phyloP scores from a whole-genome alignment of 2,113 vertebrate genomes.

The Panthera leo region DNA sequence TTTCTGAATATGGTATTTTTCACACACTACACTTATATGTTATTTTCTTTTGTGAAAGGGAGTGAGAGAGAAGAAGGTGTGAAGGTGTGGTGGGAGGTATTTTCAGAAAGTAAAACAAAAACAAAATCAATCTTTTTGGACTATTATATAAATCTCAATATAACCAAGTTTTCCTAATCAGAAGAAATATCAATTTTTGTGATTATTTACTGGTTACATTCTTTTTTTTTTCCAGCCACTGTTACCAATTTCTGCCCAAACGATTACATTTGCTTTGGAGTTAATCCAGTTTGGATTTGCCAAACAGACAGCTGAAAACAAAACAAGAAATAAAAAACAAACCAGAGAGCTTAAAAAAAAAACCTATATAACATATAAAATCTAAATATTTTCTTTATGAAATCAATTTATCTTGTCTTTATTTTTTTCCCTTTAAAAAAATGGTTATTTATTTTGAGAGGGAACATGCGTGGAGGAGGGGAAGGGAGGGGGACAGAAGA shows the following conservation, averaged over 20 bases:
- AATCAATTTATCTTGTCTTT: background rate
- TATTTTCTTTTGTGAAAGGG: background rate
- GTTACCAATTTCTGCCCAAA: conserved; percentile 13
- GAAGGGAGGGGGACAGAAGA: too few relatives aligned
- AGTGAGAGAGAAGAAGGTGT: background rate
- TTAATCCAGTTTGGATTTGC: conserved; percentile 6
- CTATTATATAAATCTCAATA: background rate
- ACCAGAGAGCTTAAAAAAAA: background rate
- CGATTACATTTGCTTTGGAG: background rate
- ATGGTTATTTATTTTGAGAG: too few relatives aligned
- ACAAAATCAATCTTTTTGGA: background rate
- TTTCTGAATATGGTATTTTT: background rate
- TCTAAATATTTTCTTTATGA: background rate
- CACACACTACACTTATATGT: background rate
- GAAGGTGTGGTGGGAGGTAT: too few relatives aligned
- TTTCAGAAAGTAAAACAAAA: background rate
- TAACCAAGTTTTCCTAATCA: background rate
- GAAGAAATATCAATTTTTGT: background rate
- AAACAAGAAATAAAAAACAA: background rate
- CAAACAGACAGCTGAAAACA: background rate
- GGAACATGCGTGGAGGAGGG: too few relatives aligned
- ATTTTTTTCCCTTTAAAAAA: background rate
- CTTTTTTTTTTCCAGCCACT: background rate
- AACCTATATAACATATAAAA: background rate
- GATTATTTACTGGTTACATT: background rate